Conservation (phyloP, 2,888 invertebrate species). For the Falcaria lacertinaria region DNA sequence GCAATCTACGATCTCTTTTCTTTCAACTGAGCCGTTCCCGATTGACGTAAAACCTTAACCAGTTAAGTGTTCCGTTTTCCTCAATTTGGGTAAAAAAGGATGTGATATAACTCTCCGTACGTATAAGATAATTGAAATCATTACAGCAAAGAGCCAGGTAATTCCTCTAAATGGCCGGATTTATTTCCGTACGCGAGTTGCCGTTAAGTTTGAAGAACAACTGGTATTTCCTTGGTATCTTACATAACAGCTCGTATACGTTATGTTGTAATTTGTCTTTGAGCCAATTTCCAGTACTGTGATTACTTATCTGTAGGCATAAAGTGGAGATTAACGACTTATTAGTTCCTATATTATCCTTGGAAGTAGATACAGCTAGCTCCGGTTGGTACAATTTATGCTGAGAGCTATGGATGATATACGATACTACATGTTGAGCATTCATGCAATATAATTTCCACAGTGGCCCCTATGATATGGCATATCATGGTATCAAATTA, state of each 20-base stretch:
- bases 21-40: not conserved
- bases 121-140: constrained; percentile 37
- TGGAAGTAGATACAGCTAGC: too few species aligned
- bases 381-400: too few species aligned
- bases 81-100: not conserved
- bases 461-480: too few species aligned
- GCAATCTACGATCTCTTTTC: too few species aligned
- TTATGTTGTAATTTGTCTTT: not conserved
- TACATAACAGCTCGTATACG: not conserved
- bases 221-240: not conserved
- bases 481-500: too few species aligned
- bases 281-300: not conserved
- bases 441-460: too few species aligned
- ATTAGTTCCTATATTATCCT: not conserved
- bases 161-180: constrained; percentile 33
- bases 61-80: not conserved
- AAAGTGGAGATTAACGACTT: not conserved
- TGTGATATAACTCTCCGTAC: not conserved
- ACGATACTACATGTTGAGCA: too few species aligned
- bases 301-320: not conserved
- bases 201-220: not conserved
- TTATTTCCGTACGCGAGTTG: constrained; percentile 20
- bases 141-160: constrained; percentile 29
- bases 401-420: too few species aligned
- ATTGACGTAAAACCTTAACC: constrained; percentile 3